phyloP scores from a whole-genome alignment of 1,140 invertebrate genomes.

The Drosophila pseudoobscura region DNA sequence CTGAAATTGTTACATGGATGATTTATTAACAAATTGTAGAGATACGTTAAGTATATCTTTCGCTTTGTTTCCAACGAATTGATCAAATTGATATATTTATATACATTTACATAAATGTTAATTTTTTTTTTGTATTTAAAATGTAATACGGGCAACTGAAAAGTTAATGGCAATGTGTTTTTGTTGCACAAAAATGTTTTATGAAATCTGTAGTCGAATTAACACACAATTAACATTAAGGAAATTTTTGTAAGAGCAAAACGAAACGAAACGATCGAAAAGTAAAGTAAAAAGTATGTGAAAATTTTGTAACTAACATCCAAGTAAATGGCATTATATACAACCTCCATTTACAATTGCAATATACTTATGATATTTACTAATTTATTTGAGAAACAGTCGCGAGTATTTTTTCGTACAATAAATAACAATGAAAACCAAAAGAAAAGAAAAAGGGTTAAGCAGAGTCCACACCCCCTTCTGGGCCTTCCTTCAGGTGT shows the following conservation, averaged over 20 bases:
- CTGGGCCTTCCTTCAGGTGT: not conserved
- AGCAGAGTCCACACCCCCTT: not conserved
- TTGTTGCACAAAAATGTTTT: conserved; percentile 79
- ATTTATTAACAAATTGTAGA: conserved; percentile 40
- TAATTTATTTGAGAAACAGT: conserved; percentile 71
- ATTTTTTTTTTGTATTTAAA: conserved; percentile 58
- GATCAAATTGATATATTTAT: conserved; percentile 64
- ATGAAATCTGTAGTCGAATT: conserved; percentile 71
- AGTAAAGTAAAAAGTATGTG: conserved; percentile 45
- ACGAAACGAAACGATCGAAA: conserved; percentile 29
- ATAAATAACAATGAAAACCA: conserved; percentile 68
- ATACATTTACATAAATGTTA: conserved; percentile 57
- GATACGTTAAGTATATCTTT: conserved; percentile 54
- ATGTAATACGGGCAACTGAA: conserved; percentile 52
- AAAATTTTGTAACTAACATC: conserved; percentile 76
- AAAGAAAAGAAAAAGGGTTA: conserved; percentile 13
- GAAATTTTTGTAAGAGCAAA: conserved; percentile 58
- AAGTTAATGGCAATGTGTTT: conserved; percentile 71
- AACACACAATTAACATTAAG: conserved; percentile 67
- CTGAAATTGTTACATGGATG: conserved; percentile 55
- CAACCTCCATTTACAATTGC: conserved; percentile 46
- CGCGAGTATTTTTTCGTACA: conserved; percentile 74
- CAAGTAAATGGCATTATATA: conserved; percentile 65
- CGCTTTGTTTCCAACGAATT: conserved; percentile 60
- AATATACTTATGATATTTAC: conserved; percentile 56